Percentiles rank a stretch among this genome's conserved stretches.
Conservation (phyloP, 2,113 vertebrate species). For the Todiramphus chloris region DNA sequence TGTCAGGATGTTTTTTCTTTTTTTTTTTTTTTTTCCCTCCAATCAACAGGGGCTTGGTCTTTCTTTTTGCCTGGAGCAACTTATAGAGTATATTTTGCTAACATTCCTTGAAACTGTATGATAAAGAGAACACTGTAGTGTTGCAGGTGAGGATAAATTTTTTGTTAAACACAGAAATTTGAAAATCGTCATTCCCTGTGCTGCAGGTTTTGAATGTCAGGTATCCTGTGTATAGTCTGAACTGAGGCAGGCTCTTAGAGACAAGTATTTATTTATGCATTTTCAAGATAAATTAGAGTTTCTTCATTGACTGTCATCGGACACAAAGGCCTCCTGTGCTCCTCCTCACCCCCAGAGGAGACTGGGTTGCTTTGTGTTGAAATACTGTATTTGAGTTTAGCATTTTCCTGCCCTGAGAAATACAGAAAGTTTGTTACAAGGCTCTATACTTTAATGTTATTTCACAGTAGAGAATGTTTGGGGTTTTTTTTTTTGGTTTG, state of each 20-base stretch:
- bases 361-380: not conserved
- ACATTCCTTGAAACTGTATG: not conserved
- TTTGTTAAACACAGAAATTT: not conserved
- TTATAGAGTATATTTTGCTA: not conserved
- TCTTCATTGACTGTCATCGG: not conserved
- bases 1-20: not conserved
- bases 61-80: not conserved
- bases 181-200: not conserved
- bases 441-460: not conserved
- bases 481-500: not conserved
- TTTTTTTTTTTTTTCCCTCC: not conserved
- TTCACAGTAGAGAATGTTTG: not conserved
- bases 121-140: not conserved
- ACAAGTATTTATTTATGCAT: not conserved
- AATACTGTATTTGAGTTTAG: not conserved
- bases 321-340: not conserved
- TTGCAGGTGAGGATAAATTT: not conserved
- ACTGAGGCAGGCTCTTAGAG: not conserved
- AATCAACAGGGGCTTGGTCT: not conserved
- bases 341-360: not conserved
- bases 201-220: not conserved
- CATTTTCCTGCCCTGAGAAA: not conserved
- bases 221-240: not conserved
- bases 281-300: not conserved
- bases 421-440: not conserved